Base-by-base conservation (phyloP, 2,888 invertebrate genomes). In the Phaedon cochleariae region DNA sequence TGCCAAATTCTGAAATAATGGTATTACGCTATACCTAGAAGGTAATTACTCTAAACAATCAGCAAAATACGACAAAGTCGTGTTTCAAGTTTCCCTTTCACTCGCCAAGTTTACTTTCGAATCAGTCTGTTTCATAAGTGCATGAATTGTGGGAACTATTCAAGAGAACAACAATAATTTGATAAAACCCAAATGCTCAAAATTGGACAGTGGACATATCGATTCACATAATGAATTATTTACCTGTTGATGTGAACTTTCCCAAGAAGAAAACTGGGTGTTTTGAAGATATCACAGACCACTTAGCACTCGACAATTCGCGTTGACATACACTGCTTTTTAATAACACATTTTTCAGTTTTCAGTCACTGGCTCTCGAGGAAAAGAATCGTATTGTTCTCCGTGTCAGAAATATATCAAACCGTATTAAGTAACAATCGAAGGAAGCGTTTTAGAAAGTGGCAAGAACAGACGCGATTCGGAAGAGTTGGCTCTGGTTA, bases 91-190 rank as follows among this genome's bases (percentile, higher is more conserved):
- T 72, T 68, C 63, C 68, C 72, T 72, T 70, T 72, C 72, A 70
- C 70, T 64, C 59, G 57, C 49, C 61, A 67, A 67, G 62, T 68
- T 68, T 62, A 72, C 72, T 72, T 72, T 72, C 72, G 64, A 70
- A 69, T 69, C 45, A 61, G n/a, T 41, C 3, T 41, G 59, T 70
- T 60, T 59, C 58, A 68, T 59, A 62, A 66, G 55, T 37, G 51
- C 26, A 62, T 58, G 59, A 41, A 48, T 61, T 51, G 59, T 53
- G 18, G 21, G 53, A 26, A 61, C 62, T 55, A 29, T 62, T 45
- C 26, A 31, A 57, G 41, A 41, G 7, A 41, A 41, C n/a, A n/a
- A n/a, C n/a, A 41, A 41, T 41, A 41, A 41, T 41, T n/a, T 15
- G 15, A 41, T 15, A 15, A 41, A 41, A 37, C 53, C 26, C 55